Base-by-base conservation (phyloP, 2,888 invertebrate genomes). In the Tenthredo scrophulariae region DNA sequence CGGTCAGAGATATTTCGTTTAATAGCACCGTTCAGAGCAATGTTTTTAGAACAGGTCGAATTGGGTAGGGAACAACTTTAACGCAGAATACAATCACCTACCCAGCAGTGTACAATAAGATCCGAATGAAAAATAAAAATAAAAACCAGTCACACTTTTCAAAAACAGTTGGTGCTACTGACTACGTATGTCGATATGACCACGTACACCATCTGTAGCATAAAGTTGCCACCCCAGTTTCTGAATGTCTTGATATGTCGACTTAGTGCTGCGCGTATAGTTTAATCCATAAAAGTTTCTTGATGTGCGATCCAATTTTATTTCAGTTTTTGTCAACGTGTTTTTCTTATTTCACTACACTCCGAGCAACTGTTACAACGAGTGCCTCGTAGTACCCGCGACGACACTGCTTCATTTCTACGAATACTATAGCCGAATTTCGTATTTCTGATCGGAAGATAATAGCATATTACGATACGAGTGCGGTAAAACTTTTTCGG, bases 331-430 rank as follows among this genome's bases (percentile, higher is more conserved):
- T 79, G n/a, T 79, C 79, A n/a, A 79, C 54, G n/a, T 54, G 46
- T 13, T 79, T 79, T 79, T 79, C 79, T 10, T 79, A 54, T 22
- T 79, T 79, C 58, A 79, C 79, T 10, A 79, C 79, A n/a, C 33
- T 79, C 1, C 79, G 79, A 37, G 79, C 79, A n/a, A 79, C 79
- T 18, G 26, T 54, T 54, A n/a, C n/a, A 18, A 54, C 79, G 33
- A 79, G 54, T 29, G 33, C 29, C 29, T 79, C 75, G n/a, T 72
- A 72, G 40, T 72, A 37, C 70, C 26, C 26, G 26, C 22, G 13
- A 26, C 13, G 13, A 26, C 22, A 62, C 2, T 62, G 62, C 62
- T 13, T 7, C 62, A 10, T 9, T 26, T 62, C 9, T 22, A 26
- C 1, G 22, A 4, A 58, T n/a, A n/a, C 58, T 58, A 6, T 3